A percentile compares a stretch with the other conserved stretches of the same genome.
phyloP scores from a whole-genome alignment of 1,140 invertebrate genomes.

The Callitettix versicolor region DNA sequence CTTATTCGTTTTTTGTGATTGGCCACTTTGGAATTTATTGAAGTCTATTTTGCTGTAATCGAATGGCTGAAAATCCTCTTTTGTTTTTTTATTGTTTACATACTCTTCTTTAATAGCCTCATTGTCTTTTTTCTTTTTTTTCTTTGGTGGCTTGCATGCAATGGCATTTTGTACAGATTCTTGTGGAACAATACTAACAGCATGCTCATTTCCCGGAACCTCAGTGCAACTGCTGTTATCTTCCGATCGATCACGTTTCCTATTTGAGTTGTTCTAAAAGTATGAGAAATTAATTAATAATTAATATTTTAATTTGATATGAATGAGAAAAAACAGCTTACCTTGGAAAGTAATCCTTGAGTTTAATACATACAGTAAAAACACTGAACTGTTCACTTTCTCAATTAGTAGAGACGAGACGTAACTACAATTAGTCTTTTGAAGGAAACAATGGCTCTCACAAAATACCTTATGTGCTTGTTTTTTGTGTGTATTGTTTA shows the following conservation, averaged over 20 bases:
- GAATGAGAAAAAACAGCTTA: no score
- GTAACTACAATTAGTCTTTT: no score
- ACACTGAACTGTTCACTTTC: no score
- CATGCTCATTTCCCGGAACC: neutral
- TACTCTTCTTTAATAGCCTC: neutral
- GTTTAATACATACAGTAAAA: no score
- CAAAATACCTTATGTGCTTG: no score
- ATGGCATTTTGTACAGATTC: neutral
- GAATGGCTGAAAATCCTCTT: conserved; percentile 5
- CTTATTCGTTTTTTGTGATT: neutral
- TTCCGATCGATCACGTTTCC: neutral
- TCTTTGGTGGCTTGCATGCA: neutral
- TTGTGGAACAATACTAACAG: neutral
- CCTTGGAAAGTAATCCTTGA: no score
- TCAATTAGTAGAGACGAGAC: no score
- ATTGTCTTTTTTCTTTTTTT: neutral
- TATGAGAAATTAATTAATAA: no score
- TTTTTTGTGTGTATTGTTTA: no score
- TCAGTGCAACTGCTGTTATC: neutral
- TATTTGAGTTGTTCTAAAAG: no score
- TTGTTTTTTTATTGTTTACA: neutral
- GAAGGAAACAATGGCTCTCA: no score
- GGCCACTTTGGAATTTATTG: conserved; percentile 6
- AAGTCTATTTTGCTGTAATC: conserved; percentile 14
- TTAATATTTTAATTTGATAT: no score